A percentile compares a stretch with the other conserved stretches of the same genome.
These are phyloP conservation scores for Callipepla californica DNA, from an alignment of 2,113 vertebrate genomes.

Conservation along the genomic window DNA sequence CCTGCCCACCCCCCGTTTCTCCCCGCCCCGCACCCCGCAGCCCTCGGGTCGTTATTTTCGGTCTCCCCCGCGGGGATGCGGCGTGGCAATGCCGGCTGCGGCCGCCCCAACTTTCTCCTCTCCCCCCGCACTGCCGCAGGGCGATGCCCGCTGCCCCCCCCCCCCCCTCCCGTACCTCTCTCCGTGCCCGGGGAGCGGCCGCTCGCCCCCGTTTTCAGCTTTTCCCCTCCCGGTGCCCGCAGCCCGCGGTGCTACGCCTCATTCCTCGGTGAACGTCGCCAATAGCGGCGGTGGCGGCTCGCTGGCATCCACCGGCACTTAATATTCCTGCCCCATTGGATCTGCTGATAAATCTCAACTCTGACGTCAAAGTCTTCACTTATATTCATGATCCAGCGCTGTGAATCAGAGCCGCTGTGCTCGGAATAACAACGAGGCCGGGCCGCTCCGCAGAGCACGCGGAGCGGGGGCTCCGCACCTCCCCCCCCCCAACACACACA, in stretches of 20 bases:
- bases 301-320: conserved; percentile 77
- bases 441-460: neutral
- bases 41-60: too few species aligned
- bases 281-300: conserved; percentile 67
- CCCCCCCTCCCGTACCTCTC: neutral
- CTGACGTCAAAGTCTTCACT: conserved; percentile 87
- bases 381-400: conserved; percentile 82
- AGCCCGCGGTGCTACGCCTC: conserved; percentile 66
- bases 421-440: conserved; percentile 72
- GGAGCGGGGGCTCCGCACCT: too few species aligned
- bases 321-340: conserved; percentile 81
- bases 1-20: neutral
- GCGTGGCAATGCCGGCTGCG: too few species aligned
- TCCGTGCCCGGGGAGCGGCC: too few species aligned
- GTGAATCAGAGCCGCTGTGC: conserved; percentile 78
- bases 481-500: neutral
- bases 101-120: too few species aligned
- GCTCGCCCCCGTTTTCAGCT: conserved; percentile 31
- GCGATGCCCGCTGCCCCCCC: neutral
- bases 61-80: too few species aligned
- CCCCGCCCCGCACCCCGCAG: neutral
- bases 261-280: conserved; percentile 74
- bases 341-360: conserved; percentile 84
- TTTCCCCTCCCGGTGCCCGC: conserved; percentile 41
- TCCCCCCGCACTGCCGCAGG: too few species aligned